Base-by-base conservation (phyloP, 2,888 invertebrate genomes). In the Rhingia rostrata region DNA sequence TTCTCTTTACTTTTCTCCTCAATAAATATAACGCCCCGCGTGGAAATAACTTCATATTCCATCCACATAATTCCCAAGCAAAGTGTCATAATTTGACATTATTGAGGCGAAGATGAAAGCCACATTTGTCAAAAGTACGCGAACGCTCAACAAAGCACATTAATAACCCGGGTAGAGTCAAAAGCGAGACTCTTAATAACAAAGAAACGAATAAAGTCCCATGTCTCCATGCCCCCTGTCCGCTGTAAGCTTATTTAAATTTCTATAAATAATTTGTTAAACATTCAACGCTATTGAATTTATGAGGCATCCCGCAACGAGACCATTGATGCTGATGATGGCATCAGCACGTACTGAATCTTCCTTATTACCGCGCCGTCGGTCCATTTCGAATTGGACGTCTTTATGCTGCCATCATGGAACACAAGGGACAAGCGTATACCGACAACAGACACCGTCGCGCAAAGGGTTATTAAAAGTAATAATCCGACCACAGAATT, bases 211-310 rank as follows among this genome's bases (percentile, higher is more conserved):
- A 72, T 51, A 45, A 7, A 69, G 47, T n/a, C 30, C 72, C 70
- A 67, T 41, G 37, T 73, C 58, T 53, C 53, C 49, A 35, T 37
- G 53, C 58, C 58, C 53, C 49, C 41, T 37, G 53, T 54, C 51
- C 51, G 61, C 69, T 69, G 66, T 80, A 84, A 84, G 84, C 84
- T 80, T 84, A 84, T 84, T 84, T 80, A 84, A 84, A 84, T 84
- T 80, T 84, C 84, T 75, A 84, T 80, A 80, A 75, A 84, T 74
- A 84, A 84, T 84, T 80, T 84, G 74, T 80, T 80, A 70, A 80
- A 80, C 69, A 74, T 64, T 80, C 84, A 69, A 80, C 63, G 80
- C 74, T 75, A 75, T 84, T 84, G 70, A 80, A 75, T 74, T 80
- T 74, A 84, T 80, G 83, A 74, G 83, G 80, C 70, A 84, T 80